Percentiles rank a stretch among this genome's conserved stretches.
Evolutionary conservation across 2,888 invertebrate species (phyloP).

Genomic region (Dioctria linearis): DNA sequence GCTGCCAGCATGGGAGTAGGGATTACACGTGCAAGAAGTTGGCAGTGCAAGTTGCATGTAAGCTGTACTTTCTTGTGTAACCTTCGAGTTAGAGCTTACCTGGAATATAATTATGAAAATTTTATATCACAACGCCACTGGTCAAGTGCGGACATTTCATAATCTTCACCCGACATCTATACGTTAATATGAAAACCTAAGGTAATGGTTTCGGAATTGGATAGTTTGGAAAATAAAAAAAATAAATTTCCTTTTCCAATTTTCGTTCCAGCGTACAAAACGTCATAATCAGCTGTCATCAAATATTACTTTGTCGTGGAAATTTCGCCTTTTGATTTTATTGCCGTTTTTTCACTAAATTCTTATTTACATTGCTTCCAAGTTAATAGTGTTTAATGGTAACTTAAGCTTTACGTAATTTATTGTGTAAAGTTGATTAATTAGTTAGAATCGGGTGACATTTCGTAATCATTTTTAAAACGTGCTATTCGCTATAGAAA

Average conservation of each 20-base stretch:
- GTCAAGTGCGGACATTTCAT: too few species aligned
- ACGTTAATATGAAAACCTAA: too few species aligned
- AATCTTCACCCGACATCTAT: too few species aligned
- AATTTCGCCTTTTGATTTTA: background rate
- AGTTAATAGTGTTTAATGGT: slow-evolving; percentile 15
- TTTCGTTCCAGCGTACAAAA: slow-evolving; percentile 26
- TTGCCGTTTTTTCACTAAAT: slow-evolving; percentile 24
- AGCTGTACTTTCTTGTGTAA: too few species aligned
- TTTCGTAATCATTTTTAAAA: background rate
- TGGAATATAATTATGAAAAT: too few species aligned
- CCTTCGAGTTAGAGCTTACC: too few species aligned
- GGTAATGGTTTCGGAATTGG: too few species aligned
- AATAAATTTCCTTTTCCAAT: slow-evolving; percentile 13
- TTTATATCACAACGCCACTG: background rate
- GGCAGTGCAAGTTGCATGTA: too few species aligned
- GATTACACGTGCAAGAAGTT: too few species aligned
- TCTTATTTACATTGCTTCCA: slow-evolving; percentile 13
- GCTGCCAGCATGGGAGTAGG: too few species aligned
- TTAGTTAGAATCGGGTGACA: background rate
- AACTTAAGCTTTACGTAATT: background rate
- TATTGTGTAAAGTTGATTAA: background rate
- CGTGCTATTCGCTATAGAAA: slow-evolving; percentile 1
- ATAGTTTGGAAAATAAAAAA: slow-evolving; percentile 6
- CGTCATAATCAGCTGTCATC: slow-evolving; percentile 42
- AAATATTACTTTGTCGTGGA: background rate